Percentiles rank a stretch among this genome's conserved stretches.
Evolutionary conservation across 2,888 invertebrate species (phyloP).

Genomic region (Arctia plantaginis): DNA sequence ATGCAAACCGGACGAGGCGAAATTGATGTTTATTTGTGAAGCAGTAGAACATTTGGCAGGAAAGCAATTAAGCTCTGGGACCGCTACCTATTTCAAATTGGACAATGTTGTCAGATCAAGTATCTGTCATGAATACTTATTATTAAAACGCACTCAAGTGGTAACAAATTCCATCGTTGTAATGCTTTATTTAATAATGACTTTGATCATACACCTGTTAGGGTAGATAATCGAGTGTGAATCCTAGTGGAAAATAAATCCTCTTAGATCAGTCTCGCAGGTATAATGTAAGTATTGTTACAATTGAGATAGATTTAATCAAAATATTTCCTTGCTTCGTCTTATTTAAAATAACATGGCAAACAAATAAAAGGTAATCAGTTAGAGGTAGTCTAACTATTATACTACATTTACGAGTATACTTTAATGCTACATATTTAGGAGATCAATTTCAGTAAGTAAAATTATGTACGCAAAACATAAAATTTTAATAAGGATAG

Average conservation of each 20-base stretch:
- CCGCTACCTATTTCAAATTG: slow-evolving; percentile 39
- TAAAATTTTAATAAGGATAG: not conserved
- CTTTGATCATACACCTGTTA: not conserved
- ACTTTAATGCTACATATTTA: slow-evolving; percentile 4
- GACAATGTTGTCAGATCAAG: slow-evolving; percentile 29
- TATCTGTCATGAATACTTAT: slow-evolving; percentile 30
- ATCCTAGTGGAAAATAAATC: not conserved
- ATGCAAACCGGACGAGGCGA: slow-evolving; percentile 24
- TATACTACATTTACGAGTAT: not conserved
- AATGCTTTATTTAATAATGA: not conserved
- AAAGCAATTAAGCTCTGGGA: slow-evolving; percentile 47
- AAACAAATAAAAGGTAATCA: not conserved
- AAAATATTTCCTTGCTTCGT: not conserved
- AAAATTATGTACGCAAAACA: slow-evolving; percentile 15
- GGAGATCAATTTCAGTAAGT: slow-evolving; percentile 25
- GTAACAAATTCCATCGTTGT: slow-evolving; percentile 5
- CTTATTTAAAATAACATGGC: not conserved
- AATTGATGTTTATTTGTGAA: slow-evolving; percentile 44
- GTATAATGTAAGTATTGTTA: not conserved
- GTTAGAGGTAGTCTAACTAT: not conserved
- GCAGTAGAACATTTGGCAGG: slow-evolving; percentile 39
- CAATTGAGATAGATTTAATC: not conserved
- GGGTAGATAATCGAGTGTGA: not conserved
- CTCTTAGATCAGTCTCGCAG: not conserved
- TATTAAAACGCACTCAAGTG: slow-evolving; percentile 35